Base-by-base conservation (phyloP, 2,113 vertebrate species). In the Geococcyx californianus region DNA sequence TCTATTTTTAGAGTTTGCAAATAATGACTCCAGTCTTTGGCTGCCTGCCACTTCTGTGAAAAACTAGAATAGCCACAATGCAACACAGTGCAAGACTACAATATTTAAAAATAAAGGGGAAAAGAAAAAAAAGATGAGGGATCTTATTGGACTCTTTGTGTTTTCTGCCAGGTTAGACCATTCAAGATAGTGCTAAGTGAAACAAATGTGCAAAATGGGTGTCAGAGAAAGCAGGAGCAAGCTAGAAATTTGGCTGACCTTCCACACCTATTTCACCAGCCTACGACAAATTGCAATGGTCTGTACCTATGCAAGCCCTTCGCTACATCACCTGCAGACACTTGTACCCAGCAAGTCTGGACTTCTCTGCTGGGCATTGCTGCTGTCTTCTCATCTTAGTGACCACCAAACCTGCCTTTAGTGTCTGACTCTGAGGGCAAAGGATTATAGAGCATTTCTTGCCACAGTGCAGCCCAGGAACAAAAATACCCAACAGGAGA, bases 1-100 rank as follows among this genome's bases (percentile, higher is more conserved):
- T 98, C 98, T 98, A 98, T 98, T 98, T 98, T 98, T 98, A 98
- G 98, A 97, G 97, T 97, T 98, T 98, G 97, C 97, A 98, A 98
- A 98, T 98, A 98, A 98, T 98, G 96, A 98, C 91, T 98, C 96
- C 89, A 95, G 97, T 91, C 94, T 97, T 98, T 98, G 98, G 98
- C 98, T 97, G 98, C 92, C 96, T 97, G 98, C 98, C 98, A 98
- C 93, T 97, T 97, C 96, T 97, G 97, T 97, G 97, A 96, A 97
- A 97, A 98, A 96, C 95, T 87, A 90, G 97, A 97, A 95, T 98
- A 97, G 96, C 96, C 91, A 85, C 70, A 95, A 77, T 84, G 87
- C 67, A 94, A 97, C 91, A 85, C 70, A 95, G 79, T 84, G 87
- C 67, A 94, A 97, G 90, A 92, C 97, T 96, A 60, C 77, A 94